Percentiles rank a stretch among this genome's conserved stretches.
These are phyloP conservation scores for Dendropsophus ebraccatus DNA, from an alignment of 2,113 vertebrate species.

Conservation along the genomic window DNA sequence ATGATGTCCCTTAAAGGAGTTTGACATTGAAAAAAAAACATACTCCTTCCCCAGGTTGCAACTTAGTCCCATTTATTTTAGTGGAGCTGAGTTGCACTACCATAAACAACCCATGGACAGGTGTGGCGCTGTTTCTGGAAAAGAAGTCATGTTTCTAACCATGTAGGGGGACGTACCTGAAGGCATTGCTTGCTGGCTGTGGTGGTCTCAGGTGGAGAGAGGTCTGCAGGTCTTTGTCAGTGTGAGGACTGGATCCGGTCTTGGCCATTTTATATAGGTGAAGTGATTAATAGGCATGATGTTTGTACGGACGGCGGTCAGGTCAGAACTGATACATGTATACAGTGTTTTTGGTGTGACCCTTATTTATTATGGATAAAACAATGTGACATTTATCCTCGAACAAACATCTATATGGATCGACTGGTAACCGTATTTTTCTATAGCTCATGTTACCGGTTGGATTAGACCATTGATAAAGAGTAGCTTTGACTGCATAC, in stretches of 20 bases:
- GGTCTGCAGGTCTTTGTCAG: constrained; percentile 50
- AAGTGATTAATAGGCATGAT: constrained; percentile 45
- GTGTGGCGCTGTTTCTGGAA: neutral
- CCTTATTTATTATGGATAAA: constrained; percentile 43
- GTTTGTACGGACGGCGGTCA: neutral
- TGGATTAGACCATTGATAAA: neutral
- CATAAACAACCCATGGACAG: neutral
- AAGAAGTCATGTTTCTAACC: neutral
- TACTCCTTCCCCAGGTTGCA: neutral
- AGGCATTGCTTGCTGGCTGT: constrained; percentile 63
- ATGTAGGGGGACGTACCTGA: constrained; percentile 63
- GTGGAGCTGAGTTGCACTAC: neutral
- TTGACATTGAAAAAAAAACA: no score
- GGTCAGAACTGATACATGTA: constrained; percentile 56
- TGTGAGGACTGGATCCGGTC: constrained; percentile 7
- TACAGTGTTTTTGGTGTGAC: constrained; percentile 57
- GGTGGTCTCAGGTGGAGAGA: constrained; percentile 45
- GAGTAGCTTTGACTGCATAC: neutral
- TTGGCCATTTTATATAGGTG: constrained; percentile 65
- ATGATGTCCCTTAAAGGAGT: no score
- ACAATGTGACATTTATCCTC: constrained; percentile 39
- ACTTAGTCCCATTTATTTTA: neutral
- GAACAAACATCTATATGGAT: neutral
- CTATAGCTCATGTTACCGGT: neutral
- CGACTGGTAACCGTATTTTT: neutral